Base-by-base conservation (phyloP, 2,113 vertebrate genomes). In the Todiramphus saurophagus region DNA sequence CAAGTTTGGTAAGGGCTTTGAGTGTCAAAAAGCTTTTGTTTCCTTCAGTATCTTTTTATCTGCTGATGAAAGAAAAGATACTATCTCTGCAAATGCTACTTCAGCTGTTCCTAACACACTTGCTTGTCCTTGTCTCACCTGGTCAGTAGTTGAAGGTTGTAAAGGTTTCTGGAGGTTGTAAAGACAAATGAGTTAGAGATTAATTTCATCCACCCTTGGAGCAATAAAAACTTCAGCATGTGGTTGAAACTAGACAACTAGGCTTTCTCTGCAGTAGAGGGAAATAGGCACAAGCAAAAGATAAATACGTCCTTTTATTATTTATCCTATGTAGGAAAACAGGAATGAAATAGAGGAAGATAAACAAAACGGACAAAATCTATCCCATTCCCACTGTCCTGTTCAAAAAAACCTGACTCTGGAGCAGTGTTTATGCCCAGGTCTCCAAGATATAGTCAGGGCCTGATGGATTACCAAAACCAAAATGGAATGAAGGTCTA, bases 1-100 rank as follows among this genome's bases (percentile, higher is more conserved):
- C 67, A 80, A 74, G 63, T 62, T 37, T 20, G 37, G 14, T 56
- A 68, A 70, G 74, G 56, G 21, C 21, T 78, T 67, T 72, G 58
- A 82, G 66, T 94, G 79, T 92, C 90, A 92, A 92, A 93, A 83
- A 74, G 72, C 90, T 94, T 90, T 62, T 95, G 63, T 96, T 95
- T 96, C 76, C 60, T 90, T 62, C 76, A 58, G 2, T 76, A 77
- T 62, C 59, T 94, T 73, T 87, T 50, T 69, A 89, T 93, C 83
- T 93, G 94, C 95, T 93, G 86, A 94, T 46, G 51, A 17, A 63
- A 83, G 79, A 81, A 80, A 90, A 89, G 90, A 92, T 90, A 83
- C 64, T 51, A 7, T 63, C 85, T 75, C 58, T 83, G 46, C 56
- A 90, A 86, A 27, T 94, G 76, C 89, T 87, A 24, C 60, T 92